Evolutionary conservation across 2,888 invertebrate genomes (phyloP).

Genomic region (Pyrrhosoma nymphula): DNA sequence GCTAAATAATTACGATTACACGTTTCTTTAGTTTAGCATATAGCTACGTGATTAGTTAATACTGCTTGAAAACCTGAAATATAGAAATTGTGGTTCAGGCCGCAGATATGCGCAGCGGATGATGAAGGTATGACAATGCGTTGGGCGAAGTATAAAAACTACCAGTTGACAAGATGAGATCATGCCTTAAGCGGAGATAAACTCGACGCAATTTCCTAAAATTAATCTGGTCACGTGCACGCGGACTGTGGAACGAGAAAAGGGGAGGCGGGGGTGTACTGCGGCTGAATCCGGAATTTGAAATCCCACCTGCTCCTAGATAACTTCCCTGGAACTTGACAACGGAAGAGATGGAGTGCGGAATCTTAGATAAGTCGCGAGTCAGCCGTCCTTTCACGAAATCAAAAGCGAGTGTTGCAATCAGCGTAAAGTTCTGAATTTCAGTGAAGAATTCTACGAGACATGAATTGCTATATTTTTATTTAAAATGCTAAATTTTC

Average conservation of each 20-base stretch:
- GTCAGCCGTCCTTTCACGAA: not conserved
- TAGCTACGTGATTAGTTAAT: too few species aligned
- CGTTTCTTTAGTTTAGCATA: too few species aligned
- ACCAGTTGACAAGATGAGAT: constrained; percentile 4
- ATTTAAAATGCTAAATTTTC: not conserved
- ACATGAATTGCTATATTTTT: not conserved
- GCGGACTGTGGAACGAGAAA: not conserved
- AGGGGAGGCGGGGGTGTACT: not conserved
- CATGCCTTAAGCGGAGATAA: not conserved
- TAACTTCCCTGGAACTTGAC: not conserved
- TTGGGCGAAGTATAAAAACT: not conserved
- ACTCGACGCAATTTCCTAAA: not conserved
- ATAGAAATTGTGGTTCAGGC: too few species aligned
- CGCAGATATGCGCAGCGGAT: too few species aligned
- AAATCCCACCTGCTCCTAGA: constrained; percentile 23
- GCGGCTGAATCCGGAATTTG: constrained; percentile 20
- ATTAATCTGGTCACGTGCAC: constrained; percentile 55
- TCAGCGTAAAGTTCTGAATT: not conserved
- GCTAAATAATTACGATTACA: too few species aligned
- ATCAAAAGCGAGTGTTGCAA: not conserved
- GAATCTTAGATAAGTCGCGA: not conserved
- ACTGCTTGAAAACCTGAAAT: too few species aligned
- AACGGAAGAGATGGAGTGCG: not conserved
- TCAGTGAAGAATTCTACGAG: not conserved
- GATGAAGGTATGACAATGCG: too few species aligned